Base-by-base conservation (phyloP, 2,113 vertebrate species). In the Ictidomys tridecemlineatus region DNA sequence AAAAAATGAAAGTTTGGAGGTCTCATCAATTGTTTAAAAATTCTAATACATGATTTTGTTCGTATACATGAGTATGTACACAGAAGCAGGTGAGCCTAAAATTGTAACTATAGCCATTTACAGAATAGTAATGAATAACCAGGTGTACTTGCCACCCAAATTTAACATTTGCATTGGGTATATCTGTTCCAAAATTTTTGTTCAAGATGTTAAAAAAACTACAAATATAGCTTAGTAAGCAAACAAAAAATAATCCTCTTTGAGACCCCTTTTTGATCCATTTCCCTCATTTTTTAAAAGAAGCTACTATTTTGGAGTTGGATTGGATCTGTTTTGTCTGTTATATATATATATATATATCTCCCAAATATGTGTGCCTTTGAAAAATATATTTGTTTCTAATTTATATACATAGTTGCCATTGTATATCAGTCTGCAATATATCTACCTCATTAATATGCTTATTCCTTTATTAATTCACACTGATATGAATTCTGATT, bases 201-300 rank as follows among this genome's bases (percentile, higher is more conserved):
- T 78, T 91, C 12, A 74, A 22, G 12, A 85, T 85, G 0, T 51
- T 51, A 13, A 20, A 56, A 85, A 51, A 63, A 51, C 74, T 39
- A 7, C 5, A 2, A 5, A 11, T 45, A 24, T 0, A 65, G 56
- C n/a, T n/a, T 24, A 56, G 51, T 67, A 2, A 0, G 10, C 65
- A 4, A 18, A 30, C 51, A 51, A 63, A 34, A 34, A 32, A 1
- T 5, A 30, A 63, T 8, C 45, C 4, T 26, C 14, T 45, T 45
- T 8, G 14, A 42, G 48, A 32, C 1, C 12, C 5, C 34, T 65
- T 84, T 70, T 56, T 92, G 51, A 70, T 79, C 5, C 20, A 58
- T 70, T 83, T 10, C 14, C 28, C 18, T 48, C 58, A 84, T 63
- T 56, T 65, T n/a, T 8, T 51, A 45, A n/a, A 78, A 77, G 67